These are phyloP conservation scores for Anguilla pacifica DNA, from an alignment of 2,797 vertebrate genomes.

Conservation along the genomic window DNA sequence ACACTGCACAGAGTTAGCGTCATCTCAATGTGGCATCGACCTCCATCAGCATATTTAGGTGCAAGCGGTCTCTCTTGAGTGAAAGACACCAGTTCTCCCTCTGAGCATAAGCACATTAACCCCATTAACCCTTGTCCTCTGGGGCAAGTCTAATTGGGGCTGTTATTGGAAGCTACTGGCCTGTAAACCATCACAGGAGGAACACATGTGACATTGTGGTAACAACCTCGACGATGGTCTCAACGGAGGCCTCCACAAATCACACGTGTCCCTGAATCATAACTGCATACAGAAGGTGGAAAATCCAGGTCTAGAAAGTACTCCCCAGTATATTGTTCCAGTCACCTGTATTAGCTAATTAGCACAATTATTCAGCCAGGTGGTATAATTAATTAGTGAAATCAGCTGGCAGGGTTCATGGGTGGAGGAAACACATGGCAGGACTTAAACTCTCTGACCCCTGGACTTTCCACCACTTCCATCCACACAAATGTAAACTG, in stretches of 20 bases:
- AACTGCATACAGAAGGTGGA: neutral
- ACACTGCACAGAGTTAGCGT: neutral
- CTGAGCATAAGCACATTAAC: constrained; percentile 14
- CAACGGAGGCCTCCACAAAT: neutral
- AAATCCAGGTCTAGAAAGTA: neutral
- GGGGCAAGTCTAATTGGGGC: neutral
- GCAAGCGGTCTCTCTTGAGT: neutral
- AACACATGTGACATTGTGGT: neutral
- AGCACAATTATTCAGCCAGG: no score
- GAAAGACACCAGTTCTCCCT: neutral
- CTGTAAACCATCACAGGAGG: neutral
- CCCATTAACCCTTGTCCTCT: neutral
- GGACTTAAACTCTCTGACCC: no score
- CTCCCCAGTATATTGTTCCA: no score
- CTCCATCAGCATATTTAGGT: neutral
- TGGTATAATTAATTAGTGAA: no score
- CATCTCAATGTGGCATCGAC: neutral
- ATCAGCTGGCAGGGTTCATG: no score
- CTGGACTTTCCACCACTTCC: no score
- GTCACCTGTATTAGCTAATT: no score
- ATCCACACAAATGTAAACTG: neutral
- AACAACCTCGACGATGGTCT: neutral
- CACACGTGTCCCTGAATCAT: neutral
- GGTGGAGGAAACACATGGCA: no score
- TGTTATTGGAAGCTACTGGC: neutral